A percentile compares a stretch with the other conserved stretches of the same genome.
Evolutionary conservation across 2,888 invertebrate species (phyloP).

Genomic region (Nesidiocoris tenuis): DNA sequence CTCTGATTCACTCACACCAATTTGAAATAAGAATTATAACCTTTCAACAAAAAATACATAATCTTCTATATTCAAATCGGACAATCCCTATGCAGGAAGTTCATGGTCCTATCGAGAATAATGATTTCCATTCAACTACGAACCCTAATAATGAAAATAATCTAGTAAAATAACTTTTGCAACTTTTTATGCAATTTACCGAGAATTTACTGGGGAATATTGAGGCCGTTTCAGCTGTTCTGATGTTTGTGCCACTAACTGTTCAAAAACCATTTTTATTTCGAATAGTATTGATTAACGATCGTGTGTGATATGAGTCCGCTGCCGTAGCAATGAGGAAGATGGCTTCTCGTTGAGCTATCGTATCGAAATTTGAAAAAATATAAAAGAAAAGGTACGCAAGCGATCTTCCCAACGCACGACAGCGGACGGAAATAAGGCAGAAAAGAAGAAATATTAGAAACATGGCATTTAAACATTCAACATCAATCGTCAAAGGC

Average conservation of each 20-base stretch:
- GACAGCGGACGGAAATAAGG: slow-evolving; percentile 7
- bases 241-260: background rate
- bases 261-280: background rate
- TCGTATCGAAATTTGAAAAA: background rate
- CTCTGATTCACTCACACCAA: too few species aligned
- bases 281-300: background rate
- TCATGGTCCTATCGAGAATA: background rate
- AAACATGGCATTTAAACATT: slow-evolving; percentile 27
- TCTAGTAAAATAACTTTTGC: slow-evolving; percentile 26
- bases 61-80: too few species aligned
- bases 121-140: too few species aligned
- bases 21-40: too few species aligned
- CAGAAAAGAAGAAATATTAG: background rate
- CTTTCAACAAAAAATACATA: too few species aligned
- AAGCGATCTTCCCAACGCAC: slow-evolving; percentile 22
- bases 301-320: background rate
- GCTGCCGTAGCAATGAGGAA: background rate
- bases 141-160: slow-evolving; percentile 10
- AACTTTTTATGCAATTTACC: slow-evolving; percentile 14
- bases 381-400: background rate
- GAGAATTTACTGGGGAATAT: background rate
- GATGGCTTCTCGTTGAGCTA: background rate
- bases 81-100: background rate
- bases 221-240: background rate
- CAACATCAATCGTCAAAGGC: slow-evolving; percentile 35